These are phyloP conservation scores for Hecatera dysodea DNA, from an alignment of 2,888 invertebrate species.

Conservation along the genomic window DNA sequence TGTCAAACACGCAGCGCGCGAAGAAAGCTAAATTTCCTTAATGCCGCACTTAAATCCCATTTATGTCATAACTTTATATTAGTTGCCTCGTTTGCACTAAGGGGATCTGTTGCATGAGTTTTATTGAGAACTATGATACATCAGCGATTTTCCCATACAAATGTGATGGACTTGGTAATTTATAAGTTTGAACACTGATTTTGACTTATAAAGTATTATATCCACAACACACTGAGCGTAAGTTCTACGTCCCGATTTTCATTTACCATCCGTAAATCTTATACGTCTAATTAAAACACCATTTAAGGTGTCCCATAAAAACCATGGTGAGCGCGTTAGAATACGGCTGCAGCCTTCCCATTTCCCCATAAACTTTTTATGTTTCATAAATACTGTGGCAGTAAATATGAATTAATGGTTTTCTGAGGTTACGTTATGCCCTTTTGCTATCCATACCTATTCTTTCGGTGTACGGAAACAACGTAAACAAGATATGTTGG, in stretches of 20 bases:
- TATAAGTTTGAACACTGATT: constrained; percentile 10
- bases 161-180: constrained; percentile 8
- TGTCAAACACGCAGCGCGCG: constrained; percentile 43
- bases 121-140: constrained; percentile 29
- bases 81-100: constrained; percentile 12
- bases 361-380: constrained; percentile 88
- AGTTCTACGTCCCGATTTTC: constrained; percentile 27
- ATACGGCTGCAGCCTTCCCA: constrained; percentile 83
- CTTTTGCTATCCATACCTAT: constrained; percentile 77
- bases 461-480: constrained; percentile 74
- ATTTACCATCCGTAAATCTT: constrained; percentile 63
- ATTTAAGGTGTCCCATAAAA: constrained; percentile 88
- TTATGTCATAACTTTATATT: constrained; percentile 46
- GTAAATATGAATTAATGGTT: constrained; percentile 89
- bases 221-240: not conserved
- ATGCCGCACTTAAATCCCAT: constrained; percentile 46
- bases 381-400: constrained; percentile 87
- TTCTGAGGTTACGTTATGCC: constrained; percentile 80
- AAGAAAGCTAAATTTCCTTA: constrained; percentile 45
- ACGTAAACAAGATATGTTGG: constrained; percentile 77
- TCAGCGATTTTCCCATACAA: constrained; percentile 13
- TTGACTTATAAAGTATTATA: constrained; percentile 28
- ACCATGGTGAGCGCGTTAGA: constrained; percentile 73
- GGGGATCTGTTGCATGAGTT: constrained; percentile 24
- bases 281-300: constrained; percentile 79